Conservation (phyloP, 2,113 vertebrate genomes). For the Amphiprion ocellaris region DNA sequence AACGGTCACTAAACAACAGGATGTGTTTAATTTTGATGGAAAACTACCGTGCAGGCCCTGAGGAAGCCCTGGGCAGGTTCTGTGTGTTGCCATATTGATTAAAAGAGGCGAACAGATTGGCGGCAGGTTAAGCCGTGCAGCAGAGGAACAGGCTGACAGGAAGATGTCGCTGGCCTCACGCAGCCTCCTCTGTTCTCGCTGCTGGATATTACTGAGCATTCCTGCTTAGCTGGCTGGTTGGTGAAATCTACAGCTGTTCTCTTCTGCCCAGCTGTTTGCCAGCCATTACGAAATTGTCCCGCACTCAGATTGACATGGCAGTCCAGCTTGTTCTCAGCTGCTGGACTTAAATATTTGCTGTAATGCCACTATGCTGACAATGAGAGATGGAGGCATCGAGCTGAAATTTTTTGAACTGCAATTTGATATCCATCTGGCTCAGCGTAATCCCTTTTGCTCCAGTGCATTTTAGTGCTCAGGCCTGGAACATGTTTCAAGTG, state of each 20-base stretch:
- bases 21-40: not conserved
- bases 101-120: slow-evolving; percentile 1
- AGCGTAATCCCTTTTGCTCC: slow-evolving; percentile 73
- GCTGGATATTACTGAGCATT: slow-evolving; percentile 61
- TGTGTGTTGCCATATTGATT: not conserved
- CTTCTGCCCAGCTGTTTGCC: slow-evolving; percentile 79
- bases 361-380: slow-evolving; percentile 76
- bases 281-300: slow-evolving; percentile 85
- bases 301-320: slow-evolving; percentile 73
- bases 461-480: slow-evolving; percentile 65
- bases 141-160: slow-evolving; percentile 23
- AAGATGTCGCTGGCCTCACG: slow-evolving; percentile 49
- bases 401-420: slow-evolving; percentile 59
- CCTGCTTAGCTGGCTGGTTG: slow-evolving; percentile 54
- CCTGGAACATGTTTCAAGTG: slow-evolving; percentile 60
- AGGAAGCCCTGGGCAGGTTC: not conserved
- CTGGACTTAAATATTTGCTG: slow-evolving; percentile 76
- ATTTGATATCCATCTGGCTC: slow-evolving; percentile 82
- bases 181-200: slow-evolving; percentile 44
- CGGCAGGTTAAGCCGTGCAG: slow-evolving; percentile 9
- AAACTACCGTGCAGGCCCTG: not conserved
- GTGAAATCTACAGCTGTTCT: slow-evolving; percentile 74
- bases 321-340: slow-evolving; percentile 71
- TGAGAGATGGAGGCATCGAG: slow-evolving; percentile 66
- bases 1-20: not conserved